A percentile compares a stretch with the other conserved stretches of the same genome.
Evolutionary conservation across 2,797 vertebrate genomes (phyloP).

Genomic region (Dendrocincla fuliginosa): DNA sequence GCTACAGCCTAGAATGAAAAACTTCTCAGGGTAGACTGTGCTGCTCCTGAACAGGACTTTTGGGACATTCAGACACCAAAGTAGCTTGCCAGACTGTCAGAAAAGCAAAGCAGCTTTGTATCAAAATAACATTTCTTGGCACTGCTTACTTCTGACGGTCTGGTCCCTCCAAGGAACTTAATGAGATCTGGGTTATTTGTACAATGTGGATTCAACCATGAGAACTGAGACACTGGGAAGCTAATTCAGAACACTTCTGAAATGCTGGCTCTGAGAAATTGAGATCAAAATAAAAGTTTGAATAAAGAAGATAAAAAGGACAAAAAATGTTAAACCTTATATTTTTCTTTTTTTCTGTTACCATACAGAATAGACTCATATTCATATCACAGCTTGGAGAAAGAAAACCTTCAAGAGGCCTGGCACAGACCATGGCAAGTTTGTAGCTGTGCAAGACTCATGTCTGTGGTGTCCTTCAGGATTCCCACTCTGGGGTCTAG

Average conservation of each 20-base stretch:
- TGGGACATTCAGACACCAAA: neutral
- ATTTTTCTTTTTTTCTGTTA: neutral
- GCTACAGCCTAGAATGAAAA: neutral
- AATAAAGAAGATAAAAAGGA: neutral
- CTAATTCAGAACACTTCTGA: neutral
- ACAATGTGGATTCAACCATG: neutral
- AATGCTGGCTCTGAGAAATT: neutral
- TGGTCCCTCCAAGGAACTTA: neutral
- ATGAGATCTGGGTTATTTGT: neutral
- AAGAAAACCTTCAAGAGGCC: neutral
- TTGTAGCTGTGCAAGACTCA: neutral
- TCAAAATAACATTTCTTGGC: conserved; percentile 7
- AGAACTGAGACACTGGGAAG: neutral
- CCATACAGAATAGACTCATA: neutral
- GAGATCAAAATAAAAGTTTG: neutral
- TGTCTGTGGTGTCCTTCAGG: neutral
- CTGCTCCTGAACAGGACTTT: neutral
- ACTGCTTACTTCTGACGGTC: neutral
- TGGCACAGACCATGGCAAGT: neutral
- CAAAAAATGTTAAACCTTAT: neutral
- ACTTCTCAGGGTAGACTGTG: neutral
- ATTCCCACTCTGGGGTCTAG: neutral
- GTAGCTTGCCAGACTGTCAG: neutral
- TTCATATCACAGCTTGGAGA: neutral
- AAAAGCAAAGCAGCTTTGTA: neutral